phyloP scores from a whole-genome alignment of 1,140 invertebrate species.

The Aphelenchoides fujianensis region DNA sequence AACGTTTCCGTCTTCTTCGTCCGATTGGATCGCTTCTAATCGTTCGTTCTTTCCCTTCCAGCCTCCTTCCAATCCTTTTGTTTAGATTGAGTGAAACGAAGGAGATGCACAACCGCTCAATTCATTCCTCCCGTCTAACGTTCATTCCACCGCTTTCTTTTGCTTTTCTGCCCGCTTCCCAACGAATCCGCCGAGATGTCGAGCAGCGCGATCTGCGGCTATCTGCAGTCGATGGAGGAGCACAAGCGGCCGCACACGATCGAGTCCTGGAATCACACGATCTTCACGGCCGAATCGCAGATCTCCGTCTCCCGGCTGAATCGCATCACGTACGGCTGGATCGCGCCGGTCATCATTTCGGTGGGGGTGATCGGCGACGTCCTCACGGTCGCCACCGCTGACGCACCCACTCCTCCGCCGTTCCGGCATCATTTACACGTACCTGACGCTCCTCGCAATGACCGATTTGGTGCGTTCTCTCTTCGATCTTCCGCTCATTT shows the following conservation, averaged over 20 bases:
- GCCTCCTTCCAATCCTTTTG: neutral
- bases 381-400: constrained; percentile 45
- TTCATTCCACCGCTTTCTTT: neutral
- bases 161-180: no score
- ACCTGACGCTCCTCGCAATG: constrained; percentile 58
- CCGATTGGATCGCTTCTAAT: constrained; percentile 27
- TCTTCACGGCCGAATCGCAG: constrained; percentile 25
- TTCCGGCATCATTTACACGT: constrained; percentile 58
- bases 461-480: constrained; percentile 53
- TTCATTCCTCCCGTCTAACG: neutral
- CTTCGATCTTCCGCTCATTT: neutral
- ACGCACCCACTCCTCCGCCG: constrained; percentile 49
- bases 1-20: constrained; percentile 88
- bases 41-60: constrained; percentile 6
- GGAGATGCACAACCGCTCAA: neutral
- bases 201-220: constrained; percentile 5
- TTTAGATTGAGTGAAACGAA: neutral
- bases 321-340: constrained; percentile 58
- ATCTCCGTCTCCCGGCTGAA: constrained; percentile 47
- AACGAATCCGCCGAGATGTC: neutral
- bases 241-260: neutral
- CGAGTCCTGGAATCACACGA: constrained; percentile 22
- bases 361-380: constrained; percentile 51
- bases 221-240: constrained; percentile 22
- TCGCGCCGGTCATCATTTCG: constrained; percentile 57